phyloP scores from a whole-genome alignment of 1,140 invertebrate genomes.

The Drosophila sp. region DNA sequence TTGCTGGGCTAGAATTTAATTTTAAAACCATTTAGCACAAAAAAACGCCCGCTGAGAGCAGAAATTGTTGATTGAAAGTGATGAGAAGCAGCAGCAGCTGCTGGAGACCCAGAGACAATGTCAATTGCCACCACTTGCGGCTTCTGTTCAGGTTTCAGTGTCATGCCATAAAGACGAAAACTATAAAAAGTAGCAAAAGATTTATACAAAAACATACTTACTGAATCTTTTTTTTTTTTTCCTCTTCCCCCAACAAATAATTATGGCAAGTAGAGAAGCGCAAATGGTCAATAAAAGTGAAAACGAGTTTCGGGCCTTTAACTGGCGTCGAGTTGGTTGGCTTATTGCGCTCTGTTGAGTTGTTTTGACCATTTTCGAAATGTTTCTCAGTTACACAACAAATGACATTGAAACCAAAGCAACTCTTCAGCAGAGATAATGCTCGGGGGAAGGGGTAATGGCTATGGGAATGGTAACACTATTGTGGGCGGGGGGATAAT shows the following conservation, averaged over 20 bases:
- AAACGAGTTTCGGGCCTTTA: conserved; percentile 64
- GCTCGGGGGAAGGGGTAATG: background rate
- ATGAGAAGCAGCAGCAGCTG: conserved; percentile 36
- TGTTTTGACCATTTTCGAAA: conserved; percentile 41
- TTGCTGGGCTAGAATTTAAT: conserved; percentile 18
- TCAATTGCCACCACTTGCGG: conserved; percentile 15
- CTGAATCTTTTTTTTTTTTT: conserved; percentile 31
- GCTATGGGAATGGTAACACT: background rate
- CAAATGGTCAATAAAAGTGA: conserved; percentile 78
- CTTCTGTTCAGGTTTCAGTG: conserved; percentile 56
- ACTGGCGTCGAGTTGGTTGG: background rate
- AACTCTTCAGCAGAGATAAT: background rate
- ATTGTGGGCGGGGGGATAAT: background rate
- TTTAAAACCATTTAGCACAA: conserved; percentile 8
- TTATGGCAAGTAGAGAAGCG: conserved; percentile 63
- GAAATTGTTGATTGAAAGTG: conserved; percentile 39
- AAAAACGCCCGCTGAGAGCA: conserved; percentile 8
- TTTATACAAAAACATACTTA: conserved; percentile 33
- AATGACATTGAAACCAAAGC: conserved; percentile 67
- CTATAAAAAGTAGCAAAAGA: conserved; percentile 59
- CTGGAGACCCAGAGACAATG: background rate
- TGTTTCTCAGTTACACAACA: conserved; percentile 52
- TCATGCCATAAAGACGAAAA: conserved; percentile 43
- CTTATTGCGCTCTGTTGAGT: background rate
- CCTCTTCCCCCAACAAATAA: conserved; percentile 45